A percentile compares a stretch with the other conserved stretches of the same genome.
These are phyloP conservation scores for Nothobranchius furzeri DNA, from an alignment of 2,113 vertebrate species.

Conservation along the genomic window DNA sequence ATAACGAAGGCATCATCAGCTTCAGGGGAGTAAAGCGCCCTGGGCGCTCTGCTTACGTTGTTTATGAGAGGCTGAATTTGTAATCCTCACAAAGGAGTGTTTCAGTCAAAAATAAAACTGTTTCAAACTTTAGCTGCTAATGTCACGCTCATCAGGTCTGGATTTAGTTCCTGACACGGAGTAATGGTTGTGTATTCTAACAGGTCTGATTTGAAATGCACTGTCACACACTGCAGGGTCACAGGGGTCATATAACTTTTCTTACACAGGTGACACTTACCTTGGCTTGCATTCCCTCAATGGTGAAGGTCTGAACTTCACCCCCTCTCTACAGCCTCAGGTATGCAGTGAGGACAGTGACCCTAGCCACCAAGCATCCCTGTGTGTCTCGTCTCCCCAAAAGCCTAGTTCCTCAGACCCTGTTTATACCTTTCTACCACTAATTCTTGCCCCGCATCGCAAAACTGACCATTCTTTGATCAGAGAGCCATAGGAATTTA, in stretches of 20 bases:
- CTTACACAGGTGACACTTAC: slow-evolving; percentile 78
- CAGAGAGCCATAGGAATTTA: slow-evolving; percentile 1
- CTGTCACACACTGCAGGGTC: slow-evolving; percentile 67
- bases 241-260: slow-evolving; percentile 75
- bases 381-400: slow-evolving; percentile 29
- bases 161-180: background rate
- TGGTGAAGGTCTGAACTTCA: slow-evolving; percentile 74
- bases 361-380: slow-evolving; percentile 39
- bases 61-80: background rate
- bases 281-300: slow-evolving; percentile 75
- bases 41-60: background rate
- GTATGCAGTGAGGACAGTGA: slow-evolving; percentile 72
- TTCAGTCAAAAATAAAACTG: no score
- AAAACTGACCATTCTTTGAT: slow-evolving; percentile 27
- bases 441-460: slow-evolving; percentile 10
- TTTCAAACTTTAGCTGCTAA: no score
- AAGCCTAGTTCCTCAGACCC: slow-evolving; percentile 48
- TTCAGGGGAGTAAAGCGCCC: background rate
- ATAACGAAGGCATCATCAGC: background rate
- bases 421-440: slow-evolving; percentile 38
- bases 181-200: background rate
- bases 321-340: slow-evolving; percentile 77
- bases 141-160: no score
- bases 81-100: background rate
- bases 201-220: background rate